Conservation (phyloP, 53 echinoderm and acorn worm genomes). For the Temnopleurus reevesii region DNA sequence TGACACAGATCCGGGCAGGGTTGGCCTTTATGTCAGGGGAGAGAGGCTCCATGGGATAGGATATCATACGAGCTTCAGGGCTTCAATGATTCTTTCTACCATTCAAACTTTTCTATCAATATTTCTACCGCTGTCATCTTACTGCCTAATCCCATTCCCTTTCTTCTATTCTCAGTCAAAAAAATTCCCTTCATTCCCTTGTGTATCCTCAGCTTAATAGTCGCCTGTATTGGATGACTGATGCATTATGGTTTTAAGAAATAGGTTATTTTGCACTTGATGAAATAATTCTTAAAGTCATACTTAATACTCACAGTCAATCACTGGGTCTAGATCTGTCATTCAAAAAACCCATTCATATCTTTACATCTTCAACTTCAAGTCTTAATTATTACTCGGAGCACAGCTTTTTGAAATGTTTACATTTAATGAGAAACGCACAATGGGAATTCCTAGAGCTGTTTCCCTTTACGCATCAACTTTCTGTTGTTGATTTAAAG, state of each 20-base stretch:
- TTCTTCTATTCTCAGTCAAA: not conserved
- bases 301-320: not conserved
- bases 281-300: not conserved
- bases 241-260: slow-evolving; percentile 7
- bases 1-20: slow-evolving; percentile 45
- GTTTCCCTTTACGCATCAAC: not conserved
- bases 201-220: not conserved
- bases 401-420: not conserved
- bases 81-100: slow-evolving; percentile 53
- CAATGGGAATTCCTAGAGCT: not conserved
- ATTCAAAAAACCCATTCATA: not conserved
- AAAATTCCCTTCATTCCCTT: not conserved
- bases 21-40: slow-evolving; percentile 58
- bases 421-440: not conserved
- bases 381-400: not conserved
- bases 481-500: not conserved
- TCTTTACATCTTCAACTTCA: not conserved
- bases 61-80: slow-evolving; percentile 47
- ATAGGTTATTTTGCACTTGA: not conserved
- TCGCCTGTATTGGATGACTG: not conserved
- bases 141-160: not conserved
- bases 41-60: slow-evolving; percentile 33
- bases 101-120: slow-evolving; percentile 45
- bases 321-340: not conserved
- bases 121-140: slow-evolving; percentile 30